These are phyloP conservation scores for Meiosimyza decipiens DNA, from an alignment of 2,888 invertebrate species.

Conservation along the genomic window DNA sequence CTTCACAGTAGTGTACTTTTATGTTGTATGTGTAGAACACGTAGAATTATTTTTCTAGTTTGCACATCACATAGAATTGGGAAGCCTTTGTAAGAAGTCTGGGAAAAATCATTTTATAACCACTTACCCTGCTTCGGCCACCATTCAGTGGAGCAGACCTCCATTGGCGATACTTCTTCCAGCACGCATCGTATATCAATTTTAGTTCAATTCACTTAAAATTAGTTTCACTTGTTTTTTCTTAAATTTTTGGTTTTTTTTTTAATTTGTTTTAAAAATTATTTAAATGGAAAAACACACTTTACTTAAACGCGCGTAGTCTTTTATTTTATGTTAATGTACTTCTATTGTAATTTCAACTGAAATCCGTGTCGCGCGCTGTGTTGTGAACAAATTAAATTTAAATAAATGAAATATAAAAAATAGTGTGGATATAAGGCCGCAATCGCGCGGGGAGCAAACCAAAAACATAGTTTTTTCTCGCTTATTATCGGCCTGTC, in stretches of 20 bases:
- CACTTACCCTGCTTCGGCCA: too few species aligned
- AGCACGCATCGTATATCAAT: constrained; percentile 41
- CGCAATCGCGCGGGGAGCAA: constrained; percentile 34
- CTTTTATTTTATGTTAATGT: too few species aligned
- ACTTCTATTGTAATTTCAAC: background rate
- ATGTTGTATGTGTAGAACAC: too few species aligned
- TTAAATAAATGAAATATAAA: constrained; percentile 37
- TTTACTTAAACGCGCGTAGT: too few species aligned
- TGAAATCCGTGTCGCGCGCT: constrained; percentile 42
- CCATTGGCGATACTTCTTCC: constrained; percentile 37
- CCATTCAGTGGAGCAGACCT: too few species aligned
- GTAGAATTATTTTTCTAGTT: too few species aligned
- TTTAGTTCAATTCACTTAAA: constrained; percentile 27
- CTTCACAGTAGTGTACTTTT: too few species aligned
- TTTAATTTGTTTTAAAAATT: constrained; percentile 20
- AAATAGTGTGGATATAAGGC: constrained; percentile 38
- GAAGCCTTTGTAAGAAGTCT: too few species aligned
- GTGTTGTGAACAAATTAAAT: constrained; percentile 37
- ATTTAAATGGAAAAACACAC: too few species aligned
- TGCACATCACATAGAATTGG: too few species aligned
- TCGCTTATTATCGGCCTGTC: constrained; percentile 24
- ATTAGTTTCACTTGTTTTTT: constrained; percentile 32
- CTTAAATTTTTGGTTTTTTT: constrained; percentile 23
- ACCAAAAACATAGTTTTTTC: constrained; percentile 22
- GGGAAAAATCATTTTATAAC: too few species aligned